phyloP scores from a whole-genome alignment of 1,140 invertebrate genomes.

The Solen grandis region DNA sequence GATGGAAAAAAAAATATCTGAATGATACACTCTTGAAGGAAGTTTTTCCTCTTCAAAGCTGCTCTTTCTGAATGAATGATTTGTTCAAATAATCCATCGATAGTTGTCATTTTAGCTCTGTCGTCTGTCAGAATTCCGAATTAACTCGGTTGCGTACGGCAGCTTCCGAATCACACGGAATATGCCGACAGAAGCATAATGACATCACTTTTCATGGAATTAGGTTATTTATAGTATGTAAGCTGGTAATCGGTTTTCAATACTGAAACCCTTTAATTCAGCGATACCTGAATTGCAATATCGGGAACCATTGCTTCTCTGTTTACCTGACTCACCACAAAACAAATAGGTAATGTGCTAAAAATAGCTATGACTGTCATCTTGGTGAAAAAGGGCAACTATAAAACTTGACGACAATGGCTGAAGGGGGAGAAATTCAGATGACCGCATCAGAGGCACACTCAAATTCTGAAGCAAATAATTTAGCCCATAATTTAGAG shows the following conservation, averaged over 20 bases:
- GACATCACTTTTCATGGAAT: not conserved
- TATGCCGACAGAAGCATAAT: not conserved
- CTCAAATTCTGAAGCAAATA: too few relatives aligned
- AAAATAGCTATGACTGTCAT: not conserved
- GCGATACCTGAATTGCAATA: not conserved
- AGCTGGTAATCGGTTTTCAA: not conserved
- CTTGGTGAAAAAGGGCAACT: not conserved
- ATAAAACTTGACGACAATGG: not conserved
- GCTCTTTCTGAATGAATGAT: slow-evolving; percentile 64
- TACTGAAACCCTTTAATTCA: not conserved
- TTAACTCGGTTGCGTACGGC: not conserved
- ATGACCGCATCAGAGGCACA: not conserved
- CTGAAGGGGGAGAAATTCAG: not conserved
- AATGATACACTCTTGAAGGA: slow-evolving; percentile 58
- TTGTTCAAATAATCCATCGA: slow-evolving; percentile 64
- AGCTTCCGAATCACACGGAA: not conserved
- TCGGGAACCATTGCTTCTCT: not conserved
- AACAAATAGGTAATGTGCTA: not conserved
- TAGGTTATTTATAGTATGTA: not conserved
- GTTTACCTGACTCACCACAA: not conserved
- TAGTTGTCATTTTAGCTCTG: slow-evolving; percentile 26
- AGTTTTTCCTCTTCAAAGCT: slow-evolving; percentile 55
- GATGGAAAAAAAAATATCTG: not conserved
- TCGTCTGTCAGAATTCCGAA: slow-evolving; percentile 8
- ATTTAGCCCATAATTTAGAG: not conserved